Evolutionary conservation across 2,888 invertebrate genomes (phyloP).

Genomic region (Drosophila prolongata): DNA sequence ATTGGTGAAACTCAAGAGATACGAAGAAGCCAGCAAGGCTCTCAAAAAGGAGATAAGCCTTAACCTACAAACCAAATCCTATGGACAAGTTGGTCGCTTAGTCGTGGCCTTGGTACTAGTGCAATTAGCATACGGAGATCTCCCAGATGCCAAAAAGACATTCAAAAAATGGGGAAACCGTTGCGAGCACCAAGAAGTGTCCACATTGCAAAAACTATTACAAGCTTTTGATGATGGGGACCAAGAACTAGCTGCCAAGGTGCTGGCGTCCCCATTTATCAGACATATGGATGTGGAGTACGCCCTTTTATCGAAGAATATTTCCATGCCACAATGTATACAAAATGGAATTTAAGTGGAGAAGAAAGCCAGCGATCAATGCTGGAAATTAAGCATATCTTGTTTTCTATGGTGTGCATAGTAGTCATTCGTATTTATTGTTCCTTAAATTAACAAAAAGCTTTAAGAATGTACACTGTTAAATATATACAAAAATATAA

Average conservation of each 20-base stretch:
- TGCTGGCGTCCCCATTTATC: conserved; percentile 92
- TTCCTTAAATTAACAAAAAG: conserved; percentile 7
- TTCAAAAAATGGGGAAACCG: conserved; percentile 95
- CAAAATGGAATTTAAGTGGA: conserved; percentile 81
- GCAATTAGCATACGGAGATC: conserved; percentile 95
- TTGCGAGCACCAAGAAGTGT: conserved; percentile 92
- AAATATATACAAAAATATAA: conserved; percentile 9
- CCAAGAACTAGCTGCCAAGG: conserved; percentile 89
- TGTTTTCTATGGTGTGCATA: background rate
- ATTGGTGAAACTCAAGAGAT: conserved; percentile 92
- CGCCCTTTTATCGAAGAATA: conserved; percentile 89
- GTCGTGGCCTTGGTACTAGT: conserved; percentile 95
- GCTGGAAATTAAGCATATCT: background rate
- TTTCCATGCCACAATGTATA: conserved; percentile 88
- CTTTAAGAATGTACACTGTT: conserved; percentile 10
- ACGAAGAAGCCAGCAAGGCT: conserved; percentile 94
- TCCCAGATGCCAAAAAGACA: conserved; percentile 96
- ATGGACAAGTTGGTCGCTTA: conserved; percentile 92
- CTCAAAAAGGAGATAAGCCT: conserved; percentile 94
- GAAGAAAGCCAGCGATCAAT: conserved; percentile 27
- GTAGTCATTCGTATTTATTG: conserved; percentile 12
- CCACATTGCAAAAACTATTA: conserved; percentile 91
- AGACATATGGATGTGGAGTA: conserved; percentile 97
- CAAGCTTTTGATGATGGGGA: conserved; percentile 93
- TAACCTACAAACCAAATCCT: conserved; percentile 92